Evolutionary conservation across 2,888 invertebrate genomes (phyloP), one percentile per base, ranked within the genome.

Genomic region (Tetragonisca angustula): DNA sequence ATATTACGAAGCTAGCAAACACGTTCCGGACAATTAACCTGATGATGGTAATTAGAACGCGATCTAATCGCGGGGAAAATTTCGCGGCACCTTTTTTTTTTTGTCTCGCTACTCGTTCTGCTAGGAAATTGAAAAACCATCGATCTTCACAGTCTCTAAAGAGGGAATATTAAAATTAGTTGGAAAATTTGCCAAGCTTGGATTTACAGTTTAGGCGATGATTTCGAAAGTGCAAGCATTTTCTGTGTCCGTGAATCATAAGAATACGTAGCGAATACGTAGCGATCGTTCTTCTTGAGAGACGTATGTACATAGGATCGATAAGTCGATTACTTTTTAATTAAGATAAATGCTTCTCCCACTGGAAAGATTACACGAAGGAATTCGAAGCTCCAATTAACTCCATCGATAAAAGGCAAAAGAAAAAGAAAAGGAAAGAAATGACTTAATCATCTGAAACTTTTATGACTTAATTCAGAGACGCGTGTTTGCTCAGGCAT

Each of bases 21-120:
- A 21, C n/a, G 65, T 67, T 67, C 71, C 67, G 32, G n/a, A 61
- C 52, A 81, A 81, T 81, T 79, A 79, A 71, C 54, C 13, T 32
- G 27, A 27, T 36, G 50, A 79, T 36, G 6, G 65, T 76, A 79
- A 79, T 81, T 81, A 27, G 50, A 36, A 36, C 59, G 50, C 17
- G 76, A 50, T 4, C 64, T 54, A 70, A 69, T n/a, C 21, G 49
- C 4, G 21, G 50, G 24, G 50, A 27, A 50, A 59, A 65, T 52
- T 50, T 36, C 21, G 36, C 17, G 64, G 32, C 36, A 79, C 17
- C 6, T 19, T 32, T n/a, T 27, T 27, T 19, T 36, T 27, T 27
- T 19, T 36, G 59, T 5, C 69, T 54, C 54, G 32, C 11, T 3
- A 21, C 6, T 43, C 4, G 27, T 19, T 11, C 2, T 6, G 21